Conservation (phyloP, 92 coral and sea anemone species). For the Paramuricea clavata region DNA sequence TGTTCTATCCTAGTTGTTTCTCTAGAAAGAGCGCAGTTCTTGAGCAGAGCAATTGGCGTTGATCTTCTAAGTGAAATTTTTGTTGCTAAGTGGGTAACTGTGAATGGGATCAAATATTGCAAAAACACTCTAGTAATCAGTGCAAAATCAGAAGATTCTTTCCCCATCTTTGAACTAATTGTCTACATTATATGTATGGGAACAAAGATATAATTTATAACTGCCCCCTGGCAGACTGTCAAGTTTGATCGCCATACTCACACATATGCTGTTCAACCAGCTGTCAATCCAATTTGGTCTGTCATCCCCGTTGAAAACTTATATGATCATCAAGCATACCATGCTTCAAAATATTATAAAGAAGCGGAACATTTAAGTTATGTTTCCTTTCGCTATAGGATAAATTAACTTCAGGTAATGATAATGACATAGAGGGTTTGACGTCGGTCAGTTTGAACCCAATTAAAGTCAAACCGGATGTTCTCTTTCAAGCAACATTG, state of each 20-base stretch:
- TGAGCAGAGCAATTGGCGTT: background rate
- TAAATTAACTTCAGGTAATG: slow-evolving; percentile 1
- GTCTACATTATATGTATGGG: background rate
- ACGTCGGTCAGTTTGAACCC: too few species aligned
- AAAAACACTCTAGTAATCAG: background rate
- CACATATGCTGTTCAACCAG: background rate
- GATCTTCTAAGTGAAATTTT: slow-evolving; percentile 5
- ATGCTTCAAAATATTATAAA: slow-evolving; percentile 10
- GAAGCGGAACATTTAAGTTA: slow-evolving; percentile 8
- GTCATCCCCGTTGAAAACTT: background rate
- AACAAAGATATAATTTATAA: background rate
- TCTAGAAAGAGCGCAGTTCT: background rate
- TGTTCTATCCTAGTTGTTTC: slow-evolving; percentile 8
- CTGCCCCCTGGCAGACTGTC: background rate
- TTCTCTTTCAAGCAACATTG: too few species aligned
- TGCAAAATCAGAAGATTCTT: slow-evolving; percentile 11
- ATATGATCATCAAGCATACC: background rate
- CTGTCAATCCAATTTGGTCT: background rate
- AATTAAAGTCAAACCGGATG: too few species aligned
- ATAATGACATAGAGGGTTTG: background rate
- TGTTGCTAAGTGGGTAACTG: slow-evolving; percentile 8
- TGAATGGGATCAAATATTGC: background rate
- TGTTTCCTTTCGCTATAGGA: background rate
- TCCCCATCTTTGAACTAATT: background rate
- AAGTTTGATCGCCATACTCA: background rate